Base-by-base conservation (phyloP, 2,888 invertebrate species). In the Synergus japonicus region DNA sequence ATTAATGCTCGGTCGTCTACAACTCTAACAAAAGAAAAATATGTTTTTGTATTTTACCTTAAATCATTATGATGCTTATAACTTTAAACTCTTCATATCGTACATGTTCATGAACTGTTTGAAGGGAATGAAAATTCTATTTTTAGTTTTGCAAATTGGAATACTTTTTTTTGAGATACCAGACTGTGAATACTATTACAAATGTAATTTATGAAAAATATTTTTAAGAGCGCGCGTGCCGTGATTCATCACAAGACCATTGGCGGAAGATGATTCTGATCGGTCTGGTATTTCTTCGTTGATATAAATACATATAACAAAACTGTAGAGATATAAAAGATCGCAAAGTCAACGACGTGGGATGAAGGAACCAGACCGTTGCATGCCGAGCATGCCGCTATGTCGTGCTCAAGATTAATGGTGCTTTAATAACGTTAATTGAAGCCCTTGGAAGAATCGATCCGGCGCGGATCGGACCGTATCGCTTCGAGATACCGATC, bases 361-460 rank as follows among this genome's bases (percentile, higher is more conserved):
- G 83, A 84, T 81, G 79, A 66, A 78, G 79, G 85, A 81, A 85
- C 82, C 85, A 83, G 84, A 86, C 85, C 85, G 86, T 81, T 84
- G 86, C 86, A 87, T 89, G 86, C 87, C 88, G 82, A 69, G 86
- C 88, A 89, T 88, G 86, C 89, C 88, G 84, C 84, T 86, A 85
- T 87, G 89, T 87, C 88, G 87, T 85, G 81, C 82, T 83, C 81
- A 86, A 90, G 91, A 91, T 91, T 90, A 91, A 91, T 91, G 90
- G 90, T 88, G 88, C 90, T 91, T 91, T 91, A 91, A 91, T 91
- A 91, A 91, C 91, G 91, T 91, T 91, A 91, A 91, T 91, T 91
- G 91, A 91, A 91, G 90, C 91, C 90, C 91, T 91, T 90, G 89
- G 90, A 90, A 91, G 89, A 91, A 91, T 91, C 90, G 91, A 91